Base-by-base conservation (phyloP, 53 echinoderm and acorn worm genomes). In the Paracentrotus lividus region DNA sequence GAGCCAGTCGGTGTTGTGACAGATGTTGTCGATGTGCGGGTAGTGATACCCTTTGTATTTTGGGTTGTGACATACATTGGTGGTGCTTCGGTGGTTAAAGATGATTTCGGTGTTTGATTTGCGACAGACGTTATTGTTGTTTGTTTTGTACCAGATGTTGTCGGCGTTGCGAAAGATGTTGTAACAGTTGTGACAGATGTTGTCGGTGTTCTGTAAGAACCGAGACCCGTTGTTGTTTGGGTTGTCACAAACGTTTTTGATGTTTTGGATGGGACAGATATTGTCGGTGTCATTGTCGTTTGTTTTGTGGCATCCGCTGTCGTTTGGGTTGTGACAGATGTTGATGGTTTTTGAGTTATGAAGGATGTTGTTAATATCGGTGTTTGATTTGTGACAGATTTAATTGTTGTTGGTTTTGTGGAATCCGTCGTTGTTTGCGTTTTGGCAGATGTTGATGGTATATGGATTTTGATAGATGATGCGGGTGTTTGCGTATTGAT, bases 191-290 rank as follows among this genome's bases (percentile, higher is more conserved):
- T 36, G 15, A 86, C 88, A 29, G 66, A 56, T 10, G 60, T 58
- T 42, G 66, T 93, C n/a, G 67, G n/a, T 26, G 42, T 59, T 23
- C 12, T 10, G 20, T 45, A 86, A 34, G 93, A 42, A 8, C 15
- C 56, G 5, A 45, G 21, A 8, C 86, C 42, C 15, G 29, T 61
- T 54, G 86, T 23, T 93, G 49, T 84, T 84, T 68, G 42, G 13
- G 93, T 59, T 93, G 67, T 93, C 6, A 85, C 42, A 24, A 34
- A n/a, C 15, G 61, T 38, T 56, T 1, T 34, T 78, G 86, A 21
- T 81, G 84, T 84, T 54, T 84, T 16, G 15, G 31, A 8, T 65
- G 32, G 27, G 32, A 66, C 57, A 15, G 57, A 57, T 21, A 8
- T 32, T 58, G 7, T 60, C 2, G 5, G 6, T 15, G 55, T 29